Percentiles rank a stretch among this genome's conserved stretches.
Evolutionary conservation across 2,797 vertebrate genomes (phyloP).

Genomic region (Acipenser ruthenus): DNA sequence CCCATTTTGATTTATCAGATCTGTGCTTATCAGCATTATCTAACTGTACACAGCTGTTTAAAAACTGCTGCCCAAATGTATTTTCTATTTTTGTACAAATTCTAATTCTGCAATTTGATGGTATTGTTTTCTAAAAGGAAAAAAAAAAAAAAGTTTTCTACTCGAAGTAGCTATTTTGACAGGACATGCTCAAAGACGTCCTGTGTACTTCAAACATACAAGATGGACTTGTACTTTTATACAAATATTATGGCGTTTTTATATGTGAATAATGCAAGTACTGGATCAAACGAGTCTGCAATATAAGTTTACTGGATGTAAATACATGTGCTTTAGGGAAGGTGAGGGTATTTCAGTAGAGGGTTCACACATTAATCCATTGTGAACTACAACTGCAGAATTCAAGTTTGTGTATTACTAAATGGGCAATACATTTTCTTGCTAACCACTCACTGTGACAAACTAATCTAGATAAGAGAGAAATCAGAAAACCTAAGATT

Average conservation of each 20-base stretch:
- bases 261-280: slow-evolving; percentile 64
- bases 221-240: slow-evolving; percentile 68
- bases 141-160: slow-evolving; percentile 54
- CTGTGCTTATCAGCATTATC: background rate
- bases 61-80: slow-evolving; percentile 69
- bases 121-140: slow-evolving; percentile 65
- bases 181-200: slow-evolving; percentile 66
- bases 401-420: background rate
- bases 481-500: background rate
- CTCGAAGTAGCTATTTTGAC: slow-evolving; percentile 69
- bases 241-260: slow-evolving; percentile 41
- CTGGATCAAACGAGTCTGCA: slow-evolving; percentile 56
- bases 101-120: slow-evolving; percentile 70
- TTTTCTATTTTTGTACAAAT: slow-evolving; percentile 83
- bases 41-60: slow-evolving; percentile 58
- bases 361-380: background rate
- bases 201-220: slow-evolving; percentile 59
- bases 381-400: background rate
- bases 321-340: slow-evolving; percentile 51
- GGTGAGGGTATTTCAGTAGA: slow-evolving; percentile 32
- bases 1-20: background rate
- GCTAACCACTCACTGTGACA: slow-evolving; percentile 9
- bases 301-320: slow-evolving; percentile 49
- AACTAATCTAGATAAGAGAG: background rate
- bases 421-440: background rate